Conservation (phyloP, 2,888 invertebrate genomes). For the Strigamia crassipes region DNA sequence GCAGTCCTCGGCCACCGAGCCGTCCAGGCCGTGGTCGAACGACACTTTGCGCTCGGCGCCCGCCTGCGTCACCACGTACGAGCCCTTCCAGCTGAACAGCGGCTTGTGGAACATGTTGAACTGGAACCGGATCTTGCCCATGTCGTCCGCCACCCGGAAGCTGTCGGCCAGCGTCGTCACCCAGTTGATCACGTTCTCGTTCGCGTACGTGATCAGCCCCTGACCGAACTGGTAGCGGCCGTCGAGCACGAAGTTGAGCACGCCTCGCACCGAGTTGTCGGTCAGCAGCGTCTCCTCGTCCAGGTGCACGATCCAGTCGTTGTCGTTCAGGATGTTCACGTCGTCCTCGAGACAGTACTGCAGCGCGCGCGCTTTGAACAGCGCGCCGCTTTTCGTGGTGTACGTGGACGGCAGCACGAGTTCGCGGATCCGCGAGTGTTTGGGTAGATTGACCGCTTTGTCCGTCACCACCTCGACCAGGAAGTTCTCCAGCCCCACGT, state of each 20-base stretch:
- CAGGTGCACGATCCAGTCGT: conserved; percentile 95
- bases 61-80: conserved; percentile 94
- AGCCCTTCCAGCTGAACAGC: conserved; percentile 96
- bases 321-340: conserved; percentile 80
- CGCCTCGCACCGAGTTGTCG: conserved; percentile 85
- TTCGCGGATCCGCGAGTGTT: conserved; percentile 74
- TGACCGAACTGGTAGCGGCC: conserved; percentile 95
- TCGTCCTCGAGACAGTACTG: conserved; percentile 93
- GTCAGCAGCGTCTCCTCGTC: conserved; percentile 96
- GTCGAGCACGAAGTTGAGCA: conserved; percentile 91
- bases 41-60: conserved; percentile 86
- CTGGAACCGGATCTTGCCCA: conserved; percentile 93
- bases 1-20: conserved; percentile 97
- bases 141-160: conserved; percentile 94
- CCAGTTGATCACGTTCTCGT: conserved; percentile 94
- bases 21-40: conserved; percentile 94
- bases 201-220: conserved; percentile 93
- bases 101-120: conserved; percentile 93
- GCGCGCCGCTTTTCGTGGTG: conserved; percentile 85
- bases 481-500: conserved; percentile 92
- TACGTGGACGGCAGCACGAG: conserved; percentile 86
- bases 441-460: conserved; percentile 69
- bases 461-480: conserved; percentile 95
- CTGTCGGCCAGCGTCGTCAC: conserved; percentile 94
- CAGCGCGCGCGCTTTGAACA: conserved; percentile 91